Percentiles rank a stretch among this genome's conserved stretches.
phyloP scores from a whole-genome alignment of 92 coral and sea anemone species.

The Parazoanthus atlanticus region DNA sequence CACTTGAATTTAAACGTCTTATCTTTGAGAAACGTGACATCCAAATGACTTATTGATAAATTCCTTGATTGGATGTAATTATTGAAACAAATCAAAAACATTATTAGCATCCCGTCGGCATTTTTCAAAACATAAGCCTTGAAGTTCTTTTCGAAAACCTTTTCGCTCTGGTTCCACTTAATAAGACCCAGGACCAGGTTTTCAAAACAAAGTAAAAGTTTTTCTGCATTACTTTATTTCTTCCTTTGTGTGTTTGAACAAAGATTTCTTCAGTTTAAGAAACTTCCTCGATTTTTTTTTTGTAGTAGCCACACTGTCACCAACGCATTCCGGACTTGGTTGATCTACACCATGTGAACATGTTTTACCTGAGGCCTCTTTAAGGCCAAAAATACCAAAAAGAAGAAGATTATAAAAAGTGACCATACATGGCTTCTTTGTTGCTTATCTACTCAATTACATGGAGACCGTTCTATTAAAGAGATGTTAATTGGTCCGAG shows the following conservation, averaged over 20 bases:
- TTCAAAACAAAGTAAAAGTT: not conserved
- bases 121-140: not conserved
- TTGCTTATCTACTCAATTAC: not conserved
- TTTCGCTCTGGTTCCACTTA: not conserved
- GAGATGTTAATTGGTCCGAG: not conserved
- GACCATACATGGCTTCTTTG: no score
- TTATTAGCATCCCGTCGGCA: not conserved
- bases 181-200: not conserved
- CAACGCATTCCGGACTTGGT: no score
- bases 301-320: not conserved
- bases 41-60: not conserved
- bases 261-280: no score
- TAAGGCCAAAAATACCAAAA: no score
- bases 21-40: not conserved
- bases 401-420: no score
- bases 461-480: not conserved
- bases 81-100: not conserved
- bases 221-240: not conserved
- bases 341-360: no score
- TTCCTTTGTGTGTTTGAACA: not conserved
- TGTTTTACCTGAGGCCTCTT: no score
- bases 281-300: not conserved
- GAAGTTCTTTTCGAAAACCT: no score
- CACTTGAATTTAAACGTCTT: no score
- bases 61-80: not conserved